Evolutionary conservation across 2,888 invertebrate species (phyloP).

Genomic region (Dynastes hyllus): DNA sequence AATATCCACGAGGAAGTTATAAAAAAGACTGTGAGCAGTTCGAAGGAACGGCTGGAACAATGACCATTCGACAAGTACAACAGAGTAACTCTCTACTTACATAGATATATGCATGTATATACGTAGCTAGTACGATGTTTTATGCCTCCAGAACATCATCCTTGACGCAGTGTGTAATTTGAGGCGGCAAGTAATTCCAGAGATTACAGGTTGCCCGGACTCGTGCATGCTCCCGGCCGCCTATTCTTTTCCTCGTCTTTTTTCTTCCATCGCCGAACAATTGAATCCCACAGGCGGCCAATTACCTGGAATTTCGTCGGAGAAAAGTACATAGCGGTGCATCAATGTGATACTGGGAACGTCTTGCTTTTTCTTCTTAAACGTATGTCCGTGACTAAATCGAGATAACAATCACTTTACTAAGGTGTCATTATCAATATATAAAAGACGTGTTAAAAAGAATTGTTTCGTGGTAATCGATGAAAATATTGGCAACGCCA

Average conservation of each 20-base stretch:
- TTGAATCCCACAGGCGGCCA: conserved; percentile 51
- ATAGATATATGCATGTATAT: too few species aligned
- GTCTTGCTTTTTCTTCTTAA: too few species aligned
- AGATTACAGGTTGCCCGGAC: conserved; percentile 53
- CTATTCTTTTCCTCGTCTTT: conserved; percentile 1
- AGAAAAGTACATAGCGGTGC: conserved; percentile 14
- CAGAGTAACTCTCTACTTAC: conserved; percentile 8
- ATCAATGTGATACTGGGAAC: neutral
- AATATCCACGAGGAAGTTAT: conserved; percentile 13
- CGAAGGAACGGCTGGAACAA: conserved; percentile 7
- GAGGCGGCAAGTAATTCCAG: conserved; percentile 53
- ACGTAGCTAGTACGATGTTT: neutral
- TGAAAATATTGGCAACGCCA: too few species aligned
- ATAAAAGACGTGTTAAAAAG: too few species aligned
- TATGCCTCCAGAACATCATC: conserved; percentile 40
- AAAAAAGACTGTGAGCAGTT: neutral
- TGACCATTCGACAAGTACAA: neutral
- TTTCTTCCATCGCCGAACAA: conserved; percentile 36
- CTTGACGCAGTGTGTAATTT: conserved; percentile 54
- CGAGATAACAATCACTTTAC: too few species aligned
- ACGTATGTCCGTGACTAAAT: too few species aligned
- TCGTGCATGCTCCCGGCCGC: conserved; percentile 56
- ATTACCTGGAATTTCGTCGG: conserved; percentile 34
- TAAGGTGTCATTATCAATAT: too few species aligned
- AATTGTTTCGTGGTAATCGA: too few species aligned